Evolutionary conservation across 2,113 vertebrate species (phyloP).

Genomic region (Electrona antarctica): DNA sequence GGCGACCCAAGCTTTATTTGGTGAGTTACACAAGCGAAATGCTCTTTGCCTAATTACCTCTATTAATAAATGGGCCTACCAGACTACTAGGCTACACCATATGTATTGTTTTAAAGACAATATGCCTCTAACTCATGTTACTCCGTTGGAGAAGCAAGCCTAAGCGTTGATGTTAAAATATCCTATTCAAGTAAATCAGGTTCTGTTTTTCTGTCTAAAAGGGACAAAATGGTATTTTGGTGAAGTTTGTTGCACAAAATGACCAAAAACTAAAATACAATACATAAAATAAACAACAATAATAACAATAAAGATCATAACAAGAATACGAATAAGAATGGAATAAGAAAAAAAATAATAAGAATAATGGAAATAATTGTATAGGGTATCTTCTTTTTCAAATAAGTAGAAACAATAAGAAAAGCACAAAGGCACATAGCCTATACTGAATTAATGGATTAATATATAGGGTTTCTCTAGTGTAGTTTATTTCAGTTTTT

Average conservation of each 20-base stretch:
- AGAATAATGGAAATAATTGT: too few relatives aligned
- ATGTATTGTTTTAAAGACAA: neutral
- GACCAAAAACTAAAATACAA: neutral
- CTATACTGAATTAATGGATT: too few relatives aligned
- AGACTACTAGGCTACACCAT: neutral
- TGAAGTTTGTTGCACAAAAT: too few relatives aligned
- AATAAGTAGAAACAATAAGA: too few relatives aligned
- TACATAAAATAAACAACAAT: neutral
- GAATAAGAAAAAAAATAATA: too few relatives aligned
- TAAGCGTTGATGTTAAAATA: too few relatives aligned
- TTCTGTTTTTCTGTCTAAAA: neutral
- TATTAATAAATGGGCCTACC: constrained; percentile 24
- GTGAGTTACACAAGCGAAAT: neutral
- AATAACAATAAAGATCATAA: neutral
- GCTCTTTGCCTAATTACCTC: constrained; percentile 27
- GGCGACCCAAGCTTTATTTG: constrained; percentile 23
- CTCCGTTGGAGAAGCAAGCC: neutral
- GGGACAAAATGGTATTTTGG: neutral
- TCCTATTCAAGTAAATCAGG: too few relatives aligned
- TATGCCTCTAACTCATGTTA: neutral
- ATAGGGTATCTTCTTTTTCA: too few relatives aligned
- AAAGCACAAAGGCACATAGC: neutral
- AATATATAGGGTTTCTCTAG: too few relatives aligned
- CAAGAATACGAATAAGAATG: neutral
- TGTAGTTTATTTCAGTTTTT: too few relatives aligned